These are phyloP conservation scores for Drosophila paracracens DNA, from an alignment of 2,888 invertebrate species.

Conservation along the genomic window DNA sequence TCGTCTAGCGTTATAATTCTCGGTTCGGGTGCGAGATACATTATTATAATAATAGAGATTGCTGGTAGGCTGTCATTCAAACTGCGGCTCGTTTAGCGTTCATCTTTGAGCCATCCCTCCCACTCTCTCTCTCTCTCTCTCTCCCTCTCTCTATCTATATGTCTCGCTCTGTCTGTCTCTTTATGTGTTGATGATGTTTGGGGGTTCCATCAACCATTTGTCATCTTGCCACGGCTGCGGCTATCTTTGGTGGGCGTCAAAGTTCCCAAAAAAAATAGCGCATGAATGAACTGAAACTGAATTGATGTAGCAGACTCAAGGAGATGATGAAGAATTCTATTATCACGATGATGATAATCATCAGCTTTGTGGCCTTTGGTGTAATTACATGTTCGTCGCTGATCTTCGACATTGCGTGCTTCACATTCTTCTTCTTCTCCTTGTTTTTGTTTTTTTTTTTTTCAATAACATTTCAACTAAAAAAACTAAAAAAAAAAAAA, in stretches of 20 bases:
- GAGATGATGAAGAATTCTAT: neutral
- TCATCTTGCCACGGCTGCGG: slow-evolving; percentile 52
- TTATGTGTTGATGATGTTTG: neutral
- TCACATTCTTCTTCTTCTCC: neutral
- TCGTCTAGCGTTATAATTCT: slow-evolving; percentile 83
- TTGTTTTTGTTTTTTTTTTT: slow-evolving; percentile 15
- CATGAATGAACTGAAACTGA: slow-evolving; percentile 22
- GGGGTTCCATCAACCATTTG: slow-evolving; percentile 52
- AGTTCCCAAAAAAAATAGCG: slow-evolving; percentile 1
- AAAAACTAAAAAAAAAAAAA: neutral
- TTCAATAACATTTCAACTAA: slow-evolving; percentile 69
- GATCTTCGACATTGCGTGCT: slow-evolving; percentile 40
- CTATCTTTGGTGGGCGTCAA: slow-evolving; percentile 50
- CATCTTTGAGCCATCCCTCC: slow-evolving; percentile 18
- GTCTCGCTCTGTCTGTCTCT: slow-evolving; percentile 15
- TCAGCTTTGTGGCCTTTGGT: slow-evolving; percentile 4
- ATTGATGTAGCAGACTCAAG: slow-evolving; percentile 6
- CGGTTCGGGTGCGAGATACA: slow-evolving; percentile 81
- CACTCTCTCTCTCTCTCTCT: slow-evolving; percentile 11
- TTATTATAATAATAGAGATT: slow-evolving; percentile 27
- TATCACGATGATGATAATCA: slow-evolving; percentile 2
- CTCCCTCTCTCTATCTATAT: neutral
- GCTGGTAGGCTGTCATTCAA: slow-evolving; percentile 54
- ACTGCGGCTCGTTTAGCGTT: slow-evolving; percentile 50
- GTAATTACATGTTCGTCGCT: slow-evolving; percentile 50